Conservation (phyloP, 1,140 invertebrate genomes). For the Cheumatopsyche charites region DNA sequence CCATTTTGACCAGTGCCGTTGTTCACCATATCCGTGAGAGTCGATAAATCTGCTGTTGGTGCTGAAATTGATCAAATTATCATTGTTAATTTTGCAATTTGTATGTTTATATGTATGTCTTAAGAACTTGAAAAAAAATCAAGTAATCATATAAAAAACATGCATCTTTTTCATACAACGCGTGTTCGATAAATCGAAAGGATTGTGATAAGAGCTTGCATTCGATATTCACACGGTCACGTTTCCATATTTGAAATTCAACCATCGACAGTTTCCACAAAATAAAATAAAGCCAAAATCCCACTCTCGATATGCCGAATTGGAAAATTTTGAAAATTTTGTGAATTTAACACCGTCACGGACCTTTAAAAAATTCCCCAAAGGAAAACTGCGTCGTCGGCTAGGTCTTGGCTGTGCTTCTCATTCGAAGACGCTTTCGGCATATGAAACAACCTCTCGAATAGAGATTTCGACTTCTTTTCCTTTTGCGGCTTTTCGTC, state of each 20-base stretch:
- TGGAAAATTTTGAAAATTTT: background rate
- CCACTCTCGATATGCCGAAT: background rate
- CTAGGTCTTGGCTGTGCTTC: background rate
- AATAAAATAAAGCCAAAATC: background rate
- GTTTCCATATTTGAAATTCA: background rate
- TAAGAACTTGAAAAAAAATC: background rate
- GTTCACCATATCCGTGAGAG: conserved; percentile 14
- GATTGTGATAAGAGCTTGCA: too few relatives aligned
- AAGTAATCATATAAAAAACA: too few relatives aligned
- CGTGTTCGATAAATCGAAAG: too few relatives aligned
- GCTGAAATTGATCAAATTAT: conserved; percentile 18
- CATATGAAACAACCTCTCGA: conserved; percentile 5
- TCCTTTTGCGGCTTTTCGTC: background rate
- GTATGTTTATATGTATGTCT: background rate
- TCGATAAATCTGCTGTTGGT: conserved; percentile 28
- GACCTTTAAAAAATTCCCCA: conserved; percentile 32
- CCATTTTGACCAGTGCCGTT: background rate
- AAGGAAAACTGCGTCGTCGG: conserved; percentile 4
- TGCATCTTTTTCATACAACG: too few relatives aligned
- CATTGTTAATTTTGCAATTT: background rate
- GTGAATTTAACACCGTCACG: background rate
- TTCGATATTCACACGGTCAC: too few relatives aligned
- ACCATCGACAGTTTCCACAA: background rate
- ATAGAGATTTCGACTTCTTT: conserved; percentile 19
- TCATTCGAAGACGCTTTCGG: background rate